Conservation (phyloP, 2,113 vertebrate genomes). For the Boulengerochromis microlepis region DNA sequence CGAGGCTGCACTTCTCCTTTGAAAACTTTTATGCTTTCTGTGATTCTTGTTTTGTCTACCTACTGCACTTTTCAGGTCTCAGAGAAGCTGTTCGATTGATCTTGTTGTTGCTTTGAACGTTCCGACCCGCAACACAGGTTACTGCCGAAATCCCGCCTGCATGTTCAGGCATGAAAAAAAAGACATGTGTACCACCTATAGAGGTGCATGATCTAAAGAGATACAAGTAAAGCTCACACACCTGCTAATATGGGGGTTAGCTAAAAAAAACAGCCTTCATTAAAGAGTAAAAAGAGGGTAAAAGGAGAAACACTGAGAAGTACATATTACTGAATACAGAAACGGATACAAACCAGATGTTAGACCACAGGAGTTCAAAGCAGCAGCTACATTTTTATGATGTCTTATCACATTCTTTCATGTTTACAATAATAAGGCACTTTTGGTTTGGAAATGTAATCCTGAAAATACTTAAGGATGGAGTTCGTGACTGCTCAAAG, state of each 20-base stretch:
- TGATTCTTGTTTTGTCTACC: background rate
- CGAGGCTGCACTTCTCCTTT: background rate
- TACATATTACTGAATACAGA: background rate
- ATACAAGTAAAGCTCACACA: background rate
- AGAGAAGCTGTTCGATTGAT: background rate
- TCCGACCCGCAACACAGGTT: background rate
- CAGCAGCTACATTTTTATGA: background rate
- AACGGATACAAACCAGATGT: background rate
- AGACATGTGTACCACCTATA: background rate
- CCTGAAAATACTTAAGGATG: background rate
- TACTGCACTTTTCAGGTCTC: background rate
- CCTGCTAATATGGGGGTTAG: background rate
- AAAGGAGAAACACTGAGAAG: background rate
- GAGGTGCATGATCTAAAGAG: background rate
- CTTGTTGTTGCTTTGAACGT: background rate
- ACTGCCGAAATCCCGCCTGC: background rate
- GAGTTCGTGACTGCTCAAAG: no score
- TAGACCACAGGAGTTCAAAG: background rate
- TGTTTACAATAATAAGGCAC: background rate
- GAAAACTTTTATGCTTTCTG: background rate
- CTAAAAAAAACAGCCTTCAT: background rate
- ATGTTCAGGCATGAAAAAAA: background rate
- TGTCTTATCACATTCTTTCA: background rate
- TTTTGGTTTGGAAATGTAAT: background rate
- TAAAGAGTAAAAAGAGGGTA: background rate